Evolutionary conservation across 2,888 invertebrate species (phyloP), one percentile per base, ranked within the genome.

Genomic region (Caenorhabditis drosophilae): DNA sequence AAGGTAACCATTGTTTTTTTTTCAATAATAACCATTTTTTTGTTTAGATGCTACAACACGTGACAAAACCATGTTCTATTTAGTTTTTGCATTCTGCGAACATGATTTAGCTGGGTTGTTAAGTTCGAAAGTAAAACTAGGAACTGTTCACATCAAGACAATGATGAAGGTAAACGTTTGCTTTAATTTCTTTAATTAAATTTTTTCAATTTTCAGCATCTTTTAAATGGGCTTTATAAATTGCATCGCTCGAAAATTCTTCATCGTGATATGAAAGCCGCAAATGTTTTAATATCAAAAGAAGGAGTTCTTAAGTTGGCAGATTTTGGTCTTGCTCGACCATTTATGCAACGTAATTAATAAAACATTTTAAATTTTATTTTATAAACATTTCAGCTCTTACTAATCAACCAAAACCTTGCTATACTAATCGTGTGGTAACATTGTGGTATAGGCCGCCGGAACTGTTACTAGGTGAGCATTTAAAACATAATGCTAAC

Each of bases 41-140:
- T n/a, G n/a, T 40, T 7, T 44, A 60, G 57, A 49, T 15, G 55
- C 52, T 4, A 31, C 53, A 11, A 34, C 57, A 1, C 62, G 60
- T 48, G 77, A 76, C 18, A 52, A 91, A 69, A 91, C 92, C 4
- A 93, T 92, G 0, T 94, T 94, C 84, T 98, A 93, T 84, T 86
- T 98, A 63, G 93, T 98, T 3, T 98, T 98, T 85, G 96, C 98
- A 79, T 98, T 97, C 83, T 96, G 95, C 84, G 97, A 98, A 83
- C 97, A 98, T 82, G 98, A 98, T 86, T 87, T 98, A 71, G 97
- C 97, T 6, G 98, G 97, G 0, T 87, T 98, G 38, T 84, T 98
- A 9, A 94, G 93, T 0, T 90, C 90, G 16, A 92, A 93, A 84
- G 94, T 98, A 0, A 94, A 94, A 87, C 96, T 98, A 84, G 92